Evolutionary conservation across 2,888 invertebrate species (phyloP), one percentile per base, ranked within the genome.

Genomic region (Synanthedon andrenaeformis): DNA sequence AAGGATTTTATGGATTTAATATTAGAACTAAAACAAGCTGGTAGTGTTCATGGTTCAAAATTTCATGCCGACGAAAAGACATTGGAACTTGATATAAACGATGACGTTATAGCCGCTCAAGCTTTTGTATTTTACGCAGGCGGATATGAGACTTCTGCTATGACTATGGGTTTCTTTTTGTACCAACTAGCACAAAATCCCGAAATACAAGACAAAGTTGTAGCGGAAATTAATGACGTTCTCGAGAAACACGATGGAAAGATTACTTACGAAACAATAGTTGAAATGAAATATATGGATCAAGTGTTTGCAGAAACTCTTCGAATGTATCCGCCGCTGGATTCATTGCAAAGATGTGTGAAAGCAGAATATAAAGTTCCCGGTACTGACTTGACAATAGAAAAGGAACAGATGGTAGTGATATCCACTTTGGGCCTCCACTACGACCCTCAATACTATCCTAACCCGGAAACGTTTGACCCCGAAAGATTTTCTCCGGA

Each of bases 1-100:
- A 68, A 69, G 8, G 76, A 79, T 52, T 77, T 78, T 19, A 73
- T 79, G 69, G 75, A 78, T 62, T 61, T 76, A 19, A 42, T 57
- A 5, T 17, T 57, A 13, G 56, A 51, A 13, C 13, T 57, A 8
- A 55, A 52, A 17, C 49, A 49, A 12, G 52, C 11, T 4, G 41
- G 53, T 13, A 41, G 53, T 17, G 45, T 55, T 28, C 12, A 49
- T n/a, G 56, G 51, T 3, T 45, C 41, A 14, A 53, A 51, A n/a
- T 42, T 28, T 50, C n/a, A 45, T 2, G 50, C 35, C 8, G 52
- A 11, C 41, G 12, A 3, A 3, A 42, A 19, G 10, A 41, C 45
- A n/a, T 42, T 13, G 11, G 45, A 1, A 6, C 11, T 55, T 13
- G 55, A 53, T 10, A 53, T 57, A 23, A 55, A 51, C 12, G 55